These are phyloP conservation scores for Achatina immaculata DNA, from an alignment of 1,140 invertebrate species.

Conservation along the genomic window DNA sequence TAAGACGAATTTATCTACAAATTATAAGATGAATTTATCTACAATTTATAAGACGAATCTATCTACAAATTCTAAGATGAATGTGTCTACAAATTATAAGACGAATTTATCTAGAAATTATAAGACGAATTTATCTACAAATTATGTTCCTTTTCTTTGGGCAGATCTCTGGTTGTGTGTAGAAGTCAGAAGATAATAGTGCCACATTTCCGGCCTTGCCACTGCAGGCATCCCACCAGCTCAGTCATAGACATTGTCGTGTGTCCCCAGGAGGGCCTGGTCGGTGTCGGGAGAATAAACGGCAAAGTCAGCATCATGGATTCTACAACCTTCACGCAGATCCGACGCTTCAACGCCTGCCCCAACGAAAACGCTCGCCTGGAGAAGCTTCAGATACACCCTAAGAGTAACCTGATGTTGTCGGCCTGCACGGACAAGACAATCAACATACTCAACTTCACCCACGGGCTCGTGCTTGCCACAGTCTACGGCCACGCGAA, in stretches of 20 bases:
- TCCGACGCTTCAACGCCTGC: constrained; percentile 10
- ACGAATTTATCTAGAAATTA: too few relatives aligned
- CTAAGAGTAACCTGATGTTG: constrained; percentile 11
- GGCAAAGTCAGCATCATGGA: constrained; percentile 28
- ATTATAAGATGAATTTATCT: too few relatives aligned
- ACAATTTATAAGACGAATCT: too few relatives aligned
- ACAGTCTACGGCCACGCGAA: constrained; percentile 17
- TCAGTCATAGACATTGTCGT: constrained; percentile 23
- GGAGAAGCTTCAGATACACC: constrained; percentile 10
- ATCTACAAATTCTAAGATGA: too few relatives aligned
- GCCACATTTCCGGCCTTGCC: constrained; percentile 6
- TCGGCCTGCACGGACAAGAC: constrained; percentile 9
- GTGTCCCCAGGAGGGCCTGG: neutral
- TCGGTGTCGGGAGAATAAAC: constrained; percentile 14
- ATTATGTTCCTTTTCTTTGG: too few relatives aligned
- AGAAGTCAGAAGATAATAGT: neutral
- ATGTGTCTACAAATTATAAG: too few relatives aligned
- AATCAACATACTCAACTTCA: constrained; percentile 12
- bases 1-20: too few relatives aligned
- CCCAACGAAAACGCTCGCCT: constrained; percentile 5
- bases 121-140: too few relatives aligned
- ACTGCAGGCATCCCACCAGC: constrained; percentile 10
- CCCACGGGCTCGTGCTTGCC: neutral
- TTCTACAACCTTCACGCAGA: neutral
- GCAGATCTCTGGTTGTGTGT: constrained; percentile 21